Percentiles rank a stretch among this genome's conserved stretches.
Evolutionary conservation across 2,797 vertebrate genomes (phyloP).

Genomic region (Acanthurus leucopareius): DNA sequence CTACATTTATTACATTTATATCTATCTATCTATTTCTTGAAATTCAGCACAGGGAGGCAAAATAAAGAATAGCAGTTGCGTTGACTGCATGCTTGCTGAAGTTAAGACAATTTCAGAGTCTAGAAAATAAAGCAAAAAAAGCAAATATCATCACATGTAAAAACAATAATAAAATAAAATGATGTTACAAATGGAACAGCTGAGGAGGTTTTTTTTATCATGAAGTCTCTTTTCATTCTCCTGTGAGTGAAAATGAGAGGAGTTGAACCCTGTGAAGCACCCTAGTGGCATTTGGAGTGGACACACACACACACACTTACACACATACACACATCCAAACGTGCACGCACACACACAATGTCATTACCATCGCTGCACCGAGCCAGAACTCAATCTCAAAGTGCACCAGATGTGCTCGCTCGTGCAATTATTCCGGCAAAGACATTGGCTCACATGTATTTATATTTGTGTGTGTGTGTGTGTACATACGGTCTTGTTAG

Average conservation of each 20-base stretch:
- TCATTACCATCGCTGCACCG: constrained; percentile 81
- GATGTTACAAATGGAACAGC: neutral
- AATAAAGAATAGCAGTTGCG: too few species aligned
- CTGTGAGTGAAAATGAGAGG: constrained; percentile 61
- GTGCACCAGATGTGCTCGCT: constrained; percentile 88
- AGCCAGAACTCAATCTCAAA: constrained; percentile 86
- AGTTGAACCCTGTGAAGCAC: constrained; percentile 75
- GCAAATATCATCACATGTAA: neutral
- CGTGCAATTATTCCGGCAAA: constrained; percentile 85
- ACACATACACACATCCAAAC: constrained; percentile 54
- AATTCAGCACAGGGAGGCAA: neutral
- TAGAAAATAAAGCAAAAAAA: neutral
- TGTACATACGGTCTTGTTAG: constrained; percentile 80
- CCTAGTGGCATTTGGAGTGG: constrained; percentile 84
- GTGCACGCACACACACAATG: constrained; percentile 60
- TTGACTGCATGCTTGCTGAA: neutral
- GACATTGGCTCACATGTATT: constrained; percentile 82
- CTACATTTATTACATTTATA: neutral
- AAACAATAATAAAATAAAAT: neutral
- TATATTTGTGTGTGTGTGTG: constrained; percentile 45
- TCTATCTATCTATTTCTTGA: too few species aligned
- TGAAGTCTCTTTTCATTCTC: constrained; percentile 36
- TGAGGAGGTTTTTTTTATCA: constrained; percentile 19
- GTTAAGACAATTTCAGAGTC: neutral
- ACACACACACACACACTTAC: constrained; percentile 50